These are phyloP conservation scores for Zele albiditarsus DNA, from an alignment of 2,888 invertebrate genomes.

Conservation along the genomic window DNA sequence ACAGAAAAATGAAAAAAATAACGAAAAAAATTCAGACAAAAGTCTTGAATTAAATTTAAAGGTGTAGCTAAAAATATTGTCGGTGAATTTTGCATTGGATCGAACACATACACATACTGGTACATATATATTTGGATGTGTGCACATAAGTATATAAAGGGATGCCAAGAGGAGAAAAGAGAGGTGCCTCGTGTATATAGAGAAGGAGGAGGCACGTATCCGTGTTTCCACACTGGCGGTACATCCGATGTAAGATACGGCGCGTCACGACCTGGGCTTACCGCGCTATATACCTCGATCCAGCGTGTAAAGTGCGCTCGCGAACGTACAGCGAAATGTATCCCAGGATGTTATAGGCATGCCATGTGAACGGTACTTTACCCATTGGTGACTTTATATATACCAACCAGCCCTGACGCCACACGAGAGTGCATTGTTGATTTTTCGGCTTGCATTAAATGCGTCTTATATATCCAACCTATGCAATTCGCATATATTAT, in stretches of 20 bases:
- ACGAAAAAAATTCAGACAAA: neutral
- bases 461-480: neutral
- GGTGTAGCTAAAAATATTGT: neutral
- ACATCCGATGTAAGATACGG: constrained; percentile 72
- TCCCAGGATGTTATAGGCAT: constrained; percentile 37
- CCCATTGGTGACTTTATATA: constrained; percentile 12
- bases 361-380: constrained; percentile 30
- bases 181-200: constrained; percentile 36
- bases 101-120: neutral
- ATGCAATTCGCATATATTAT: neutral
- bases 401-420: neutral
- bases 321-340: constrained; percentile 37
- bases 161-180: neutral
- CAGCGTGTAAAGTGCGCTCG: constrained; percentile 38
- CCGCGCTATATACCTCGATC: constrained; percentile 34
- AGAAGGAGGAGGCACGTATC: constrained; percentile 60
- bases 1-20: neutral
- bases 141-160: neutral
- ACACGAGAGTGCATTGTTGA: neutral
- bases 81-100: constrained; percentile 3
- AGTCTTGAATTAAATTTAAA: constrained; percentile 9
- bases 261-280: constrained; percentile 70
- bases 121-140: neutral
- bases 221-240: constrained; percentile 72
- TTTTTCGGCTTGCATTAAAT: neutral